These are phyloP conservation scores for Aporrectodea caliginosa DNA, from an alignment of 1,140 invertebrate genomes.

Conservation along the genomic window DNA sequence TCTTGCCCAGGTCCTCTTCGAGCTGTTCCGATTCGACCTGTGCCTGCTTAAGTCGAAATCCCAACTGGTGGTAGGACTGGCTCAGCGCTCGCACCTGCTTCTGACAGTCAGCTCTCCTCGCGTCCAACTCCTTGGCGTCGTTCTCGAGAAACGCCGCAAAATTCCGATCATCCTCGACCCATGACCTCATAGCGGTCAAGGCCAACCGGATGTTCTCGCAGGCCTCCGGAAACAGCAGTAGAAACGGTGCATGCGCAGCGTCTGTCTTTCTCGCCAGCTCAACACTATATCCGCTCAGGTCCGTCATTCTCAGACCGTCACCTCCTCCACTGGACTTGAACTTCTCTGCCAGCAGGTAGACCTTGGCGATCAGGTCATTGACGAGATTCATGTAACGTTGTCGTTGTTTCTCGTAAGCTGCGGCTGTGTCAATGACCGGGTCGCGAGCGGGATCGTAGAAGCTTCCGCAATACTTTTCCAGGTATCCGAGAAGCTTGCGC, in stretches of 20 bases:
- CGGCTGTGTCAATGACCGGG: constrained; percentile 37
- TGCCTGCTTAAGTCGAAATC: constrained; percentile 37
- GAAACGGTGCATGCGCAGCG: constrained; percentile 38
- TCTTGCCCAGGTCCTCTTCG: constrained; percentile 28
- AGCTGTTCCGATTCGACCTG: constrained; percentile 34
- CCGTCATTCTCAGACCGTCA: neutral
- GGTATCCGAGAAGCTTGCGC: constrained; percentile 1
- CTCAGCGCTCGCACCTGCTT: constrained; percentile 36
- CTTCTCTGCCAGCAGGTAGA: constrained; percentile 12
- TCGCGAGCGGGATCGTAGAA: constrained; percentile 40
- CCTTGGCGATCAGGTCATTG: constrained; percentile 14
- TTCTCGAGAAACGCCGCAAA: constrained; percentile 40
- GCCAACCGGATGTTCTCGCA: constrained; percentile 41
- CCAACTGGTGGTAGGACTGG: constrained; percentile 37
- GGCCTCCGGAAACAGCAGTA: constrained; percentile 42
- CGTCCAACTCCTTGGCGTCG: constrained; percentile 41
- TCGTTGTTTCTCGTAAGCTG: constrained; percentile 40
- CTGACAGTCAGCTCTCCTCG: constrained; percentile 35
- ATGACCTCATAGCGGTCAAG: constrained; percentile 37
- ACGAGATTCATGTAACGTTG: constrained; percentile 31
- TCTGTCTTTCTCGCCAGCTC: constrained; percentile 39
- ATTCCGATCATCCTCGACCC: constrained; percentile 43
- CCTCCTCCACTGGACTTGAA: constrained; percentile 14
- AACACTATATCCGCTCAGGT: constrained; percentile 34
- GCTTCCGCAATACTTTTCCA: constrained; percentile 42